phyloP scores from a whole-genome alignment of 2,888 invertebrate species.

The Theretra japonica region DNA sequence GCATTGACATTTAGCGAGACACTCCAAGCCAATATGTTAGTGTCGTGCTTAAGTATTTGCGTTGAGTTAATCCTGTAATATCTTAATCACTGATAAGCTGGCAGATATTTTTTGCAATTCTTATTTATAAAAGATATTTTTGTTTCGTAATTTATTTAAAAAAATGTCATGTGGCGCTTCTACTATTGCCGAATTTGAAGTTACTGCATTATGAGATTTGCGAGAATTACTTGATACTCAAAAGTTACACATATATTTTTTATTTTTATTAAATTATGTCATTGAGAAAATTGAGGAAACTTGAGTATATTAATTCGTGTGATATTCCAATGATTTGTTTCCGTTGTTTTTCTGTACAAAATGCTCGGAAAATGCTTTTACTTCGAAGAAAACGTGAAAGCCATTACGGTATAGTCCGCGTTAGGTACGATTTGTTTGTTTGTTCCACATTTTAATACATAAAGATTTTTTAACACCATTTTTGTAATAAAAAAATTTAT shows the following conservation, averaged over 20 bases:
- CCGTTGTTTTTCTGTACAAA: neutral
- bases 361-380: neutral
- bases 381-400: neutral
- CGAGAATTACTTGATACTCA: too few relatives aligned
- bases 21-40: neutral
- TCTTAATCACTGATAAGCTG: neutral
- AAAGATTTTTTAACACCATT: too few relatives aligned
- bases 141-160: too few relatives aligned
- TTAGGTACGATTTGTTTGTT: neutral
- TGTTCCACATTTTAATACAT: too few relatives aligned
- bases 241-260: too few relatives aligned
- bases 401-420: neutral
- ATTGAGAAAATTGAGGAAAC: too few relatives aligned
- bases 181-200: too few relatives aligned
- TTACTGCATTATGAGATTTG: too few relatives aligned
- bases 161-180: too few relatives aligned
- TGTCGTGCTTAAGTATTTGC: neutral
- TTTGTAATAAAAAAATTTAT: neutral
- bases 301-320: neutral
- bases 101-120: neutral
- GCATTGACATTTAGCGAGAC: conserved; percentile 43
- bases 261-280: too few relatives aligned
- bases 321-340: neutral
- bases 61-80: neutral
- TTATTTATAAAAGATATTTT: neutral